Conservation (phyloP, 2,888 invertebrate species). For the Drosophila greeni region DNA sequence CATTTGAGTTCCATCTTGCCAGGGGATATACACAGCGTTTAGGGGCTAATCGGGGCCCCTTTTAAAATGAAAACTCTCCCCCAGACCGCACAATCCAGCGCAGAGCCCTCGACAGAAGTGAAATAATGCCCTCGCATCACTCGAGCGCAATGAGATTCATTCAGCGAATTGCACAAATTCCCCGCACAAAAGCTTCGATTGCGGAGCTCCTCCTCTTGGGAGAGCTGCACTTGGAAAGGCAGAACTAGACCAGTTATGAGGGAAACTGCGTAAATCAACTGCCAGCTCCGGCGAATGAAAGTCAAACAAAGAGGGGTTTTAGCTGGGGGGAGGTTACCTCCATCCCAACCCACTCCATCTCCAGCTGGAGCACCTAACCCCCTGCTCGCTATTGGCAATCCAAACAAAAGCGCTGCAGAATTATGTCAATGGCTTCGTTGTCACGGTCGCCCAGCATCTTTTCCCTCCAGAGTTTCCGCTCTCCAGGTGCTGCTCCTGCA, state of each 20-base stretch:
- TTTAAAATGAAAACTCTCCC: background rate
- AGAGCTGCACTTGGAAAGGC: slow-evolving; percentile 4
- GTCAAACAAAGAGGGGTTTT: slow-evolving; percentile 54
- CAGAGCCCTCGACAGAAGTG: background rate
- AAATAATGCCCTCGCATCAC: slow-evolving; percentile 11
- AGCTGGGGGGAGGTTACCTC: background rate
- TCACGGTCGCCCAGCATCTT: slow-evolving; percentile 25
- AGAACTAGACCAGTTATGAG: slow-evolving; percentile 37
- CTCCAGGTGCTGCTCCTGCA: slow-evolving; percentile 1
- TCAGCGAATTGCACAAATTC: slow-evolving; percentile 14
- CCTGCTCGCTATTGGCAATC: slow-evolving; percentile 33
- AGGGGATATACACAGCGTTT: background rate
- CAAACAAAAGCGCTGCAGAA: slow-evolving; percentile 59
- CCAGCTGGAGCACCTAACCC: background rate
- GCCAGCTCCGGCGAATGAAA: slow-evolving; percentile 52
- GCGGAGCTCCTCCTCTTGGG: background rate
- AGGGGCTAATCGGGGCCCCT: background rate
- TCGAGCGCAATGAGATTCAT: slow-evolving; percentile 11
- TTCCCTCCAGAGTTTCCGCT: background rate
- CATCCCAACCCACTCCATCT: no score
- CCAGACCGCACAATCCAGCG: slow-evolving; percentile 2
- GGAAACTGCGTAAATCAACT: slow-evolving; percentile 44
- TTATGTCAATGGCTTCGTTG: slow-evolving; percentile 61
- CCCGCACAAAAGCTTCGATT: slow-evolving; percentile 8
- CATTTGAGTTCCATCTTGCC: background rate